phyloP scores from a whole-genome alignment of 2,888 invertebrate species.

The Pachymerium ferrugineum region DNA sequence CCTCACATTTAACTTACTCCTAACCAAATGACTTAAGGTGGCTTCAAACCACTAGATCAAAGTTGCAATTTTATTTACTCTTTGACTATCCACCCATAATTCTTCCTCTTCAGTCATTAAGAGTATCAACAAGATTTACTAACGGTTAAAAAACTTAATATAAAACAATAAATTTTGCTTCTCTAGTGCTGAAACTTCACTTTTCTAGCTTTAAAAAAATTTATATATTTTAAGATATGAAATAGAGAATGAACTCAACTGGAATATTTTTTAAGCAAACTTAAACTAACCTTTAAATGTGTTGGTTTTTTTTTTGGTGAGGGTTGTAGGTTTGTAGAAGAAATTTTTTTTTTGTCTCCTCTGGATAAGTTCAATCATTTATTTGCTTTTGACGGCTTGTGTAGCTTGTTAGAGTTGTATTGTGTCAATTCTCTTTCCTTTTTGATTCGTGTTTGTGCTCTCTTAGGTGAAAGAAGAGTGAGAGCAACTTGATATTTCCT shows the following conservation, averaged over 20 bases:
- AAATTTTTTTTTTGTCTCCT: neutral
- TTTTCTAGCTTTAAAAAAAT: neutral
- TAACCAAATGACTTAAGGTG: too few species aligned
- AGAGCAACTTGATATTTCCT: neutral
- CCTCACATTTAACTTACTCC: neutral
- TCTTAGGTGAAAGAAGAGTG: neutral
- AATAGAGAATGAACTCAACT: too few species aligned
- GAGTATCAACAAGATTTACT: neutral
- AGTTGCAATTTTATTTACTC: neutral
- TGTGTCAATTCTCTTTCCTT: neutral
- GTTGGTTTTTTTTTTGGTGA: neutral
- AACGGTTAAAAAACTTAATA: neutral
- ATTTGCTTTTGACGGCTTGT: neutral
- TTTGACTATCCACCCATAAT: neutral
- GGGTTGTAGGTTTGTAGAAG: neutral
- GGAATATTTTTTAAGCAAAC: neutral
- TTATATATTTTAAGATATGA: neutral
- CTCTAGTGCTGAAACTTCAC: neutral
- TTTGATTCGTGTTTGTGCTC: neutral
- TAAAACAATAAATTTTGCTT: neutral
- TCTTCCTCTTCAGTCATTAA: neutral
- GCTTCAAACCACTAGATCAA: too few species aligned
- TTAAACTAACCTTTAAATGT: neutral
- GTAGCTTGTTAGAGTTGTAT: slow-evolving; percentile 2
- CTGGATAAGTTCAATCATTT: neutral